These are phyloP conservation scores for Molothrus aeneus DNA, from an alignment of 2,797 vertebrate genomes.

Conservation along the genomic window DNA sequence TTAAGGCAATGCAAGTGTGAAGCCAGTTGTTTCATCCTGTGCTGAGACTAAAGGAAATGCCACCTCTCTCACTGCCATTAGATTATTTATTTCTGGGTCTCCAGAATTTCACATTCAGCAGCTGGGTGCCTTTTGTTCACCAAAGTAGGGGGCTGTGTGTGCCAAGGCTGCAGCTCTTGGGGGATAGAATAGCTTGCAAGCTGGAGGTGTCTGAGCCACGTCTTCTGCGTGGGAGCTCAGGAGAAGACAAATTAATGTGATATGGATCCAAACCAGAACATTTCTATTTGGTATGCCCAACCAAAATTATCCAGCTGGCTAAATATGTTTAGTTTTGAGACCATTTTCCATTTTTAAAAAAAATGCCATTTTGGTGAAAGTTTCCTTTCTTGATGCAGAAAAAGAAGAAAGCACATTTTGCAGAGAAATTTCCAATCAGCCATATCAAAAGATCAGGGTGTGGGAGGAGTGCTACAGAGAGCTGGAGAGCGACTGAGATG, in stretches of 20 bases:
- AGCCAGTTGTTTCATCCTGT: background rate
- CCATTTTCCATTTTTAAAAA: background rate
- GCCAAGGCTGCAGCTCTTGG: background rate
- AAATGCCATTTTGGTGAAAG: background rate
- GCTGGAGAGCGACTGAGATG: background rate
- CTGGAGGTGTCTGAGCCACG: background rate
- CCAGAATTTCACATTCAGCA: background rate
- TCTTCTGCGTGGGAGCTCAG: background rate
- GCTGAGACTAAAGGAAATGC: background rate
- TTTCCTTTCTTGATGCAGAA: background rate
- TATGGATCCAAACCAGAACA: background rate
- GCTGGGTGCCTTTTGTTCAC: background rate
- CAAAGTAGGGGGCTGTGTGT: background rate
- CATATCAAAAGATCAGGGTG: slow-evolving; percentile 26
- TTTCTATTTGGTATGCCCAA: background rate
- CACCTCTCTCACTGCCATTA: background rate
- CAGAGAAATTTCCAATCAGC: slow-evolving; percentile 32
- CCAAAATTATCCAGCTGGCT: slow-evolving; percentile 22
- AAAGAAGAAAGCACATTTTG: background rate
- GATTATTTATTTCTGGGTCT: background rate
- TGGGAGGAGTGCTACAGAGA: slow-evolving; percentile 48
- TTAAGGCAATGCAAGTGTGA: background rate
- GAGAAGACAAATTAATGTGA: background rate
- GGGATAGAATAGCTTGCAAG: background rate
- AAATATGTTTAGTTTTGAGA: slow-evolving; percentile 5